Evolutionary conservation across 2,797 vertebrate species (phyloP).

Genomic region (Acipenser oxyrinchus): DNA sequence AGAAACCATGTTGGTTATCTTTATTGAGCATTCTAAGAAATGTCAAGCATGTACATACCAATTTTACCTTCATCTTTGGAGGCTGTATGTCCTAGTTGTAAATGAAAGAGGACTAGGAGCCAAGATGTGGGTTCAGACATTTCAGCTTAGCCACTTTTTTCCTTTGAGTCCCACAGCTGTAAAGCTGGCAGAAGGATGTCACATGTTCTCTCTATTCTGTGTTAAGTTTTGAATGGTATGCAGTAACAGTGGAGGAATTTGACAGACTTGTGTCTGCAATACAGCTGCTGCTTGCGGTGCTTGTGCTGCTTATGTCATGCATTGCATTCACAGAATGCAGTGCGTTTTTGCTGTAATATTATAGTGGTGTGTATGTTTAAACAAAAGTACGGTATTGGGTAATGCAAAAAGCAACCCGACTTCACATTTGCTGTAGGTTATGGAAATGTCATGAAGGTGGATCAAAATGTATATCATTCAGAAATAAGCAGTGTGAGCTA

Average conservation of each 20-base stretch:
- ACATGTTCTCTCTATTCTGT: constrained; percentile 3
- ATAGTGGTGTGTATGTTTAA: constrained; percentile 4
- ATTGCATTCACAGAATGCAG: neutral
- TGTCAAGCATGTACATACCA: neutral
- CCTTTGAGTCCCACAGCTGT: constrained; percentile 4
- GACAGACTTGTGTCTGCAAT: constrained; percentile 25
- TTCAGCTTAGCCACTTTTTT: neutral
- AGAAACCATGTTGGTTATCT: neutral
- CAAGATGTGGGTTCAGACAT: neutral
- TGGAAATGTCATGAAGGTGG: neutral
- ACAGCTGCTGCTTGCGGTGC: constrained; percentile 23
- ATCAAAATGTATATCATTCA: neutral
- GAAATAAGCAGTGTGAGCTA: neutral
- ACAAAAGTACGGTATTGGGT: neutral
- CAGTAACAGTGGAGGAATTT: constrained; percentile 27
- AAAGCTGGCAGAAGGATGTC: constrained; percentile 20
- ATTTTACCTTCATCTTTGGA: neutral
- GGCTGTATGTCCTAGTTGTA: neutral
- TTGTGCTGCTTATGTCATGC: constrained; percentile 5
- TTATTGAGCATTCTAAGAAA: neutral
- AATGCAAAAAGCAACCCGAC: too few relatives aligned
- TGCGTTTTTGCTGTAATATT: neutral
- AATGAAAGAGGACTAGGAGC: neutral
- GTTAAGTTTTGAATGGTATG: neutral
- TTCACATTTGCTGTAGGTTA: neutral